Evolutionary conservation across 2,797 vertebrate genomes (phyloP).

Genomic region (Potorous gilbertii): DNA sequence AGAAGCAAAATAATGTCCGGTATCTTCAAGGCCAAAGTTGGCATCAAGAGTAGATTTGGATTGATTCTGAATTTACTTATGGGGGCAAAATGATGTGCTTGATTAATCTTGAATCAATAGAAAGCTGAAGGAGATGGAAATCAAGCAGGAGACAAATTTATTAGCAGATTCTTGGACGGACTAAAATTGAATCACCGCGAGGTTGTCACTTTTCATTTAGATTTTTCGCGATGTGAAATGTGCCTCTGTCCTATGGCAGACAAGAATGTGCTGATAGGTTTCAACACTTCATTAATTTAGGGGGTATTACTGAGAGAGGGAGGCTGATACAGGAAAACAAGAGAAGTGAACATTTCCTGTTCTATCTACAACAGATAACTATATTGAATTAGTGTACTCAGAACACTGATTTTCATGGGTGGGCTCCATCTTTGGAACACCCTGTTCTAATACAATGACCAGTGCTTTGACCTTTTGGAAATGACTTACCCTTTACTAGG

Average conservation of each 20-base stretch:
- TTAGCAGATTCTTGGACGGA: slow-evolving; percentile 63
- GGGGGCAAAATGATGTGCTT: slow-evolving; percentile 40
- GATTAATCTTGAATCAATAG: slow-evolving; percentile 62
- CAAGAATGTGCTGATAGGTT: slow-evolving; percentile 33
- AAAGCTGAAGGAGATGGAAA: slow-evolving; percentile 64
- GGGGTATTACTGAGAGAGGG: not conserved
- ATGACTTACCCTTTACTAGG: not conserved
- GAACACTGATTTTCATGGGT: slow-evolving; percentile 9
- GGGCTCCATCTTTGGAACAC: slow-evolving; percentile 39
- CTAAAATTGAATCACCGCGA: slow-evolving; percentile 66
- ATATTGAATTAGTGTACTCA: slow-evolving; percentile 9
- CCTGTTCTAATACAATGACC: not conserved
- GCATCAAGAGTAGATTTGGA: slow-evolving; percentile 26
- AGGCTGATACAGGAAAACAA: slow-evolving; percentile 34
- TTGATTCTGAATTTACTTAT: slow-evolving; percentile 48
- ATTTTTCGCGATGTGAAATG: slow-evolving; percentile 42
- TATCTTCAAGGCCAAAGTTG: not conserved
- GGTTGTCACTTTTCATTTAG: slow-evolving; percentile 63
- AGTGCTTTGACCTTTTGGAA: not conserved
- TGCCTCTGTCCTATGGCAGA: slow-evolving; percentile 18
- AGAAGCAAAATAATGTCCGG: not conserved
- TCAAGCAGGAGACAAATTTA: slow-evolving; percentile 67
- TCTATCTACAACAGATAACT: slow-evolving; percentile 11
- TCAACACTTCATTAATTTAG: slow-evolving; percentile 40
- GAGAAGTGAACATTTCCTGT: slow-evolving; percentile 8